Percentiles rank a stretch among this genome's conserved stretches.
phyloP scores from a whole-genome alignment of 2,797 vertebrate species.

The Parambassis ranga region DNA sequence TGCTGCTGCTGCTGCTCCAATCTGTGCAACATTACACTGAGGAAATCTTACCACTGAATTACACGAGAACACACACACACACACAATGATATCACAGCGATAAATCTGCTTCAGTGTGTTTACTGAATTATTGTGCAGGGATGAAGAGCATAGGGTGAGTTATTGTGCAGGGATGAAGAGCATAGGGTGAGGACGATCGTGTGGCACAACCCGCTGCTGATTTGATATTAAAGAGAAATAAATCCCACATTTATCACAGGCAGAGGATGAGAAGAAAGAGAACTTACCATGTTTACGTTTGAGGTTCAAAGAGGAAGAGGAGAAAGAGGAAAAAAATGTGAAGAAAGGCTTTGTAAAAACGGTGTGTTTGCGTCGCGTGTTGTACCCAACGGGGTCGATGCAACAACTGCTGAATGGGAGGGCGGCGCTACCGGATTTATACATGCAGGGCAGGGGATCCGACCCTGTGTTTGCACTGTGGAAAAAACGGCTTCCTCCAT shows the following conservation, averaged over 20 bases:
- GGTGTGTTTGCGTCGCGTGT: slow-evolving; percentile 65
- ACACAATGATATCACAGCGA: too few species aligned
- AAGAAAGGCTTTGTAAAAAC: slow-evolving; percentile 44
- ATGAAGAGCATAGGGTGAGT: too few species aligned
- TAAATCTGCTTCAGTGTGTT: too few species aligned
- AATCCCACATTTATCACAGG: too few species aligned
- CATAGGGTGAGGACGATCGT: too few species aligned
- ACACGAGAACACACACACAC: too few species aligned
- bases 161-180: too few species aligned
- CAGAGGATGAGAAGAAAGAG: fast-evolving
- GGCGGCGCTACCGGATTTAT: slow-evolving; percentile 67
- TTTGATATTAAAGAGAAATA: too few species aligned
- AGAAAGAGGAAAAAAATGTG: slow-evolving; percentile 37
- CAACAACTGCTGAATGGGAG: slow-evolving; percentile 71
- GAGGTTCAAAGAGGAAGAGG: slow-evolving; percentile 31
- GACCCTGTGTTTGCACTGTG: slow-evolving; percentile 28
- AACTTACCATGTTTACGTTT: slow-evolving; percentile 67
- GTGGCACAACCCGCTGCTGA: too few species aligned
- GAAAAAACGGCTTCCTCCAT: neutral
- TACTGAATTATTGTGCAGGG: too few species aligned
- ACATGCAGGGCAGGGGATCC: slow-evolving; percentile 19
- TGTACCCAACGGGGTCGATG: slow-evolving; percentile 73
- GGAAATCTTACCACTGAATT: too few species aligned
- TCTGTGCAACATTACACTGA: neutral
- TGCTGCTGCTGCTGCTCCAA: neutral